Evolutionary conservation across 2,797 vertebrate species (phyloP).

Genomic region (Varecia variegata): DNA sequence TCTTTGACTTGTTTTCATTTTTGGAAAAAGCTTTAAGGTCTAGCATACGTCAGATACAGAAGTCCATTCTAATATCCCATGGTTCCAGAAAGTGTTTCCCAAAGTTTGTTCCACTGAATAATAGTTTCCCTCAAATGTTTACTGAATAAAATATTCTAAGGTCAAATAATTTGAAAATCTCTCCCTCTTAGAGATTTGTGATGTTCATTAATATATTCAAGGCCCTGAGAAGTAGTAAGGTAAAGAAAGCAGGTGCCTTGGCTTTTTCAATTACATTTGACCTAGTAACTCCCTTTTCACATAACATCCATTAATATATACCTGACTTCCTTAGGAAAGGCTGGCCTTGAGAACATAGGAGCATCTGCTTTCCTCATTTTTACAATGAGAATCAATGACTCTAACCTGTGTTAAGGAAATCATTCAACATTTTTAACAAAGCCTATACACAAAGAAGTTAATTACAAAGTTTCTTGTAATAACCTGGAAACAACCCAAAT

Average conservation of each 20-base stretch:
- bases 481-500: neutral
- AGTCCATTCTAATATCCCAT: neutral
- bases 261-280: neutral
- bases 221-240: neutral
- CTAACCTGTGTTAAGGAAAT: neutral
- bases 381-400: neutral
- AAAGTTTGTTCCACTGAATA: neutral
- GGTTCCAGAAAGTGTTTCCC: neutral
- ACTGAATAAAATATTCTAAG: neutral
- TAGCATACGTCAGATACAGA: neutral
- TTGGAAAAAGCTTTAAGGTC: neutral
- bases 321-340: neutral
- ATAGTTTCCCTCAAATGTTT: neutral
- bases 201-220: neutral
- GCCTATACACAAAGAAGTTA: neutral
- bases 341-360: neutral
- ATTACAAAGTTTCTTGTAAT: neutral
- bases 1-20: neutral
- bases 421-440: neutral
- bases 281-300: neutral
- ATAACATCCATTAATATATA: neutral
- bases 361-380: neutral
- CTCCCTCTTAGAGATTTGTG: neutral
- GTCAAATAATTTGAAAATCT: constrained; percentile 13
- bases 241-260: neutral